Percentiles rank a stretch among this genome's conserved stretches.
Evolutionary conservation across 2,797 vertebrate genomes (phyloP).

Genomic region (Macroramphosus scolopax): DNA sequence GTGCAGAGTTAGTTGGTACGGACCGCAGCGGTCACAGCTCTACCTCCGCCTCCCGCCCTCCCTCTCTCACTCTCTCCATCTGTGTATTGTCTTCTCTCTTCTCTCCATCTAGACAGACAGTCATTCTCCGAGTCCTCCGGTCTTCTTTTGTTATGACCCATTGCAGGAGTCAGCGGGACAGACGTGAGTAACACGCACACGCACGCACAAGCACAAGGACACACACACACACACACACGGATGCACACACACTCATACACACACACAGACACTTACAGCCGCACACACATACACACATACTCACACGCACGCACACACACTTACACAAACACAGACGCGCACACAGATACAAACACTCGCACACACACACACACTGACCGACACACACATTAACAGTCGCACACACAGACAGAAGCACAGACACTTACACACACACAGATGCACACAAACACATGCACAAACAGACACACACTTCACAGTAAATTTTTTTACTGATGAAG

Average conservation of each 20-base stretch:
- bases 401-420: no score
- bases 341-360: no score
- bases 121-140: background rate
- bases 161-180: conserved; percentile 51
- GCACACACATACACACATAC: conserved; percentile 13
- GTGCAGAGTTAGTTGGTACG: conserved; percentile 40
- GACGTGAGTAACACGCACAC: conserved; percentile 53
- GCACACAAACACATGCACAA: no score
- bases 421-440: no score
- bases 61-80: conserved; percentile 12
- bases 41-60: conserved; percentile 31
- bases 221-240: no score
- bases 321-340: conserved; percentile 3
- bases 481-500: no score
- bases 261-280: no score
- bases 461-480: no score
- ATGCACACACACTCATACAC: no score
- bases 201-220: no score
- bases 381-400: no score
- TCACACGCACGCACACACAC: conserved; percentile 14
- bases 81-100: background rate
- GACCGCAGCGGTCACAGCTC: conserved; percentile 36
- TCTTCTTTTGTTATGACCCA: conserved; percentile 48
- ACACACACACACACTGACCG: no score
- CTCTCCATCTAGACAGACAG: background rate